Percentiles rank a stretch among this genome's conserved stretches.
Conservation (phyloP, 2,888 invertebrate species). For the Diaphora mendica region DNA sequence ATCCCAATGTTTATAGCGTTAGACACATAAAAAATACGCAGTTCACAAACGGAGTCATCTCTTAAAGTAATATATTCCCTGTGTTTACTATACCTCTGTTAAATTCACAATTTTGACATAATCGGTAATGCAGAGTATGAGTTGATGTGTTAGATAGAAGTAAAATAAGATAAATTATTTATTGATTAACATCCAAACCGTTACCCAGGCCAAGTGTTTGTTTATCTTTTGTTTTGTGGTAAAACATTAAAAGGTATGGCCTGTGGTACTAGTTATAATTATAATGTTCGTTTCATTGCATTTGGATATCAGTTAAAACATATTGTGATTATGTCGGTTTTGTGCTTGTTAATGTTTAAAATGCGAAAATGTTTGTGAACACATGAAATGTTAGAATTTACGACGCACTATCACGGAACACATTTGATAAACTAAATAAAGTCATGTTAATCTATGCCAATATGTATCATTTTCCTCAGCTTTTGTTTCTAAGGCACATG, state of each 20-base stretch:
- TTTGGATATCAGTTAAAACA: conserved; percentile 27
- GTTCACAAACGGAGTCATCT: conserved; percentile 42
- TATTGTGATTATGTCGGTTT: conserved; percentile 51
- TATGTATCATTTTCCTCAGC: conserved; percentile 51
- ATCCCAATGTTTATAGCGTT: conserved; percentile 68
- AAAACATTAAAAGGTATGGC: conserved; percentile 17
- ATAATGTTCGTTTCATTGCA: conserved; percentile 42
- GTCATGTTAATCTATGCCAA: conserved; percentile 78
- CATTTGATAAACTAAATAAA: conserved; percentile 83
- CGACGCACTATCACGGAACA: conserved; percentile 81
- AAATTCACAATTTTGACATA: conserved; percentile 38
- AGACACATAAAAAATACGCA: conserved; percentile 53
- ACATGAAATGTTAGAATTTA: conserved; percentile 78
- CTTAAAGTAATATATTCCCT: conserved; percentile 22
- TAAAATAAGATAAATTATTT: conserved; percentile 45
- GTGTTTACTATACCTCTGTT: conserved; percentile 17
- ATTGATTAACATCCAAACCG: conserved; percentile 32
- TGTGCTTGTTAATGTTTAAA: conserved; percentile 64
- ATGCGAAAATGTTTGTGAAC: conserved; percentile 66
- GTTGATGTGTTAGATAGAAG: conserved; percentile 49
- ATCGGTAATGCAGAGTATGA: conserved; percentile 31
- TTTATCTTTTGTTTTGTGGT: conserved; percentile 60
- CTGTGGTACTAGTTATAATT: conserved; percentile 62
- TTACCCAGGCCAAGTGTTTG: conserved; percentile 47
- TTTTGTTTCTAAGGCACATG: background rate